Conservation (phyloP, 30 jellyfish, hydroid and myxozoan species). For the Sanderia malayensis region DNA sequence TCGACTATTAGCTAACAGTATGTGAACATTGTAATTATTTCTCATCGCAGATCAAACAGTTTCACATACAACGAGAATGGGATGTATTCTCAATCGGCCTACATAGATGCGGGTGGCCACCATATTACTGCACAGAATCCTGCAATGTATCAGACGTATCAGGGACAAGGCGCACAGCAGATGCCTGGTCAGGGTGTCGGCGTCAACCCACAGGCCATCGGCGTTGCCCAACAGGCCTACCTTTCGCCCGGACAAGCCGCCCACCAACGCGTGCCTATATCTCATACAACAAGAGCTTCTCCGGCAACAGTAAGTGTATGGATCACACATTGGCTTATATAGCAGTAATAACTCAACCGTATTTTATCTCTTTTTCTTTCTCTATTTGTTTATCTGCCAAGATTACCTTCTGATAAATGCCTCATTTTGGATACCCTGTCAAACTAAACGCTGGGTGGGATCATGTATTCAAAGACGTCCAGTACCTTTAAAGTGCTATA, state of each 20-base stretch:
- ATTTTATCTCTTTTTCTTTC: too few species aligned
- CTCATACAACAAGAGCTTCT: slow-evolving; percentile 99
- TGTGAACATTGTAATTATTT: too few species aligned
- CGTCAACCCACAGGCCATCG: slow-evolving; percentile 98
- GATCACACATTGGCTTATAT: too few species aligned
- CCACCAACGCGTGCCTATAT: slow-evolving; percentile 94
- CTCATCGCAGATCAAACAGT: slow-evolving; percentile 68
- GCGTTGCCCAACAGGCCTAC: slow-evolving; percentile 99
- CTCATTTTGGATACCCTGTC: too few species aligned
- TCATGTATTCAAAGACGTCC: too few species aligned
- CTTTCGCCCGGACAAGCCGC: slow-evolving; percentile 98
- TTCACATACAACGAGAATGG: slow-evolving; percentile 82
- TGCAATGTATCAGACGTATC: slow-evolving; percentile 85
- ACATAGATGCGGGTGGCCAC: slow-evolving; percentile 85
- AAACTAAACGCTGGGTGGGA: too few species aligned
- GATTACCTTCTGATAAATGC: too few species aligned
- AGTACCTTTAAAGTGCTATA: too few species aligned
- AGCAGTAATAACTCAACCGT: too few species aligned
- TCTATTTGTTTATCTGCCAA: too few species aligned
- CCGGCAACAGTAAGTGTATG: slow-evolving; percentile 91
- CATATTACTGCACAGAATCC: slow-evolving; percentile 79
- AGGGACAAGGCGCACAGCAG: slow-evolving; percentile 78
- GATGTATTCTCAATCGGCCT: slow-evolving; percentile 93
- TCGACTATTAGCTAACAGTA: too few species aligned
- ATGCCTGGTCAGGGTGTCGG: slow-evolving; percentile 91